Evolutionary conservation across 1,140 invertebrate species (phyloP).

Genomic region (Anthonomus grandis): DNA sequence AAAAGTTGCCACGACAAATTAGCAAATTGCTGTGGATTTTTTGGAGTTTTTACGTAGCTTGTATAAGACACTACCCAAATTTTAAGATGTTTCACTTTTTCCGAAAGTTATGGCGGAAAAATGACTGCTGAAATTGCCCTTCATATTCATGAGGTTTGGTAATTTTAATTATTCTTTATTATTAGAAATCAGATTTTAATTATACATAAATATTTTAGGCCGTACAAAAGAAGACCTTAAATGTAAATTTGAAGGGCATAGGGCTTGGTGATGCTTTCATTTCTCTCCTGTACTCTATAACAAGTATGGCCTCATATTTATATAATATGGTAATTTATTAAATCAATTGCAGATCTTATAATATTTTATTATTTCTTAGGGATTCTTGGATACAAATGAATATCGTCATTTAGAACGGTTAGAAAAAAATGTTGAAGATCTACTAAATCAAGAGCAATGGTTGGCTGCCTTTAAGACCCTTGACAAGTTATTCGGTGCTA

Average conservation of each 20-base stretch:
- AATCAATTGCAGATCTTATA: no score
- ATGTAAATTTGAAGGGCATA: constrained; percentile 72
- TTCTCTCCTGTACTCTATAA: constrained; percentile 74
- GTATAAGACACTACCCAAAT: constrained; percentile 60
- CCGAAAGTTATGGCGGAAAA: constrained; percentile 87
- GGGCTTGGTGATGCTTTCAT: constrained; percentile 85
- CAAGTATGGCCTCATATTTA: constrained; percentile 76
- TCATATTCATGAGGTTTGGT: constrained; percentile 8
- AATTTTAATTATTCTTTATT: no score
- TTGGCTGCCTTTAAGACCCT: constrained; percentile 61
- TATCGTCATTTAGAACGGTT: constrained; percentile 53
- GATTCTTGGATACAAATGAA: constrained; percentile 61
- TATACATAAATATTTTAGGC: constrained; percentile 54
- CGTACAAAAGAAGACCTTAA: constrained; percentile 60
- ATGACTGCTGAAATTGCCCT: constrained; percentile 77
- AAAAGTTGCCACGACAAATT: constrained; percentile 61
- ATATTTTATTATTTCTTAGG: no score
- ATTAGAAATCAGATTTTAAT: no score
- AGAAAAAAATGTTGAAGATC: constrained; percentile 52
- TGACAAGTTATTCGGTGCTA: constrained; percentile 58
- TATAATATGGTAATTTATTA: constrained; percentile 58
- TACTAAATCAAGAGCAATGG: constrained; percentile 57
- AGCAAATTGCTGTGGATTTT: constrained; percentile 76
- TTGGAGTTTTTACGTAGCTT: constrained; percentile 66
- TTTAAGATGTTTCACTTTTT: constrained; percentile 72